A percentile compares a stretch with the other conserved stretches of the same genome.
These are phyloP conservation scores for Protomyctophum bolini DNA, from an alignment of 2,113 vertebrate species.

Conservation along the genomic window DNA sequence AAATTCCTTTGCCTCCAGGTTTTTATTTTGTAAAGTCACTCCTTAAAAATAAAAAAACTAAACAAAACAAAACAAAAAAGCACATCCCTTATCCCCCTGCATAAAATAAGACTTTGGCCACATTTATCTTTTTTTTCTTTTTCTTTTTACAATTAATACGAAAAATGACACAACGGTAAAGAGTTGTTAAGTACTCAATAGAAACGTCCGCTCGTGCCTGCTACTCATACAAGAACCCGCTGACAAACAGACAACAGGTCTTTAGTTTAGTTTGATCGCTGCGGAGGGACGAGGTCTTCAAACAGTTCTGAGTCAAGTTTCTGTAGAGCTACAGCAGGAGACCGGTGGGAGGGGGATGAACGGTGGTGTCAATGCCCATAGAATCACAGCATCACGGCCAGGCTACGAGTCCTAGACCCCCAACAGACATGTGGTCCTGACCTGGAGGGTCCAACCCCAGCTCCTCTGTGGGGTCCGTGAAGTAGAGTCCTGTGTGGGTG, in stretches of 20 bases:
- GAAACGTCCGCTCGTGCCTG: slow-evolving; percentile 34
- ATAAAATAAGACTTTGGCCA: slow-evolving; percentile 80
- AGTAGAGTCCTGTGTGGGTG: slow-evolving; percentile 12
- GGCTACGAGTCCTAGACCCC: slow-evolving; percentile 50
- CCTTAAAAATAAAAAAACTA: neutral
- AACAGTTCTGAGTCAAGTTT: neutral
- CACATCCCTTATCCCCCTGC: slow-evolving; percentile 73
- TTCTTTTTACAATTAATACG: slow-evolving; percentile 52
- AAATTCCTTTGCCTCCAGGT: slow-evolving; percentile 25
- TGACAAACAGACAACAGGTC: slow-evolving; percentile 37
- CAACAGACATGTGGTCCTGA: neutral
- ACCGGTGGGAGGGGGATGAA: slow-evolving; percentile 13
- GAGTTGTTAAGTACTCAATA: slow-evolving; percentile 3
- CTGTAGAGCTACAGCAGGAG: slow-evolving; percentile 49
- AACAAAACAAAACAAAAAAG: slow-evolving; percentile 23
- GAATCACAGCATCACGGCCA: slow-evolving; percentile 55
- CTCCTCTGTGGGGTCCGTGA: neutral
- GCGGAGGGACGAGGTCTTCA: slow-evolving; percentile 16
- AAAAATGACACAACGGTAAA: slow-evolving; percentile 30
- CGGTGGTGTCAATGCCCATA: slow-evolving; percentile 54
- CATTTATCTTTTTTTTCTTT: slow-evolving; percentile 24
- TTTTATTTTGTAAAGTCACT: neutral
- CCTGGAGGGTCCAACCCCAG: neutral
- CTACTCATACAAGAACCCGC: slow-evolving; percentile 7
- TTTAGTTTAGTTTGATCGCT: slow-evolving; percentile 10